These are phyloP conservation scores for Percopsis transmontana DNA, from an alignment of 2,113 vertebrate genomes.

Conservation along the genomic window DNA sequence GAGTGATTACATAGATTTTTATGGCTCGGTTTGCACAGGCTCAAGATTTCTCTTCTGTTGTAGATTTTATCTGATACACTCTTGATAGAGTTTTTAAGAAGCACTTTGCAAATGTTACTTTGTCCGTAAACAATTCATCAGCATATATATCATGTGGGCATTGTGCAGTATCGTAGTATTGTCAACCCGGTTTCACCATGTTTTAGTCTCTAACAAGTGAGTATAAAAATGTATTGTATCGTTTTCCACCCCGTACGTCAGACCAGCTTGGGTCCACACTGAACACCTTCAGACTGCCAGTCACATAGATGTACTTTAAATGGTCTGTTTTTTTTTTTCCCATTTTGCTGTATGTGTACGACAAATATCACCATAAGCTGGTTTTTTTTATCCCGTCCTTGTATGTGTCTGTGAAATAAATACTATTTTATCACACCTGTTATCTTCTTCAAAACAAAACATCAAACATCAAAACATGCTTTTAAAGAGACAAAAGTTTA, in stretches of 20 bases:
- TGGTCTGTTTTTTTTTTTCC: constrained; percentile 43
- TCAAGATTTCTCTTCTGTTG: neutral
- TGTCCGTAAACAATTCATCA: neutral
- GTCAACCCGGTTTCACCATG: neutral
- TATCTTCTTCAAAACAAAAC: neutral
- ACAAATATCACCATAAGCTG: constrained; percentile 77
- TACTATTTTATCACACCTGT: constrained; percentile 76
- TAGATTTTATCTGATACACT: neutral
- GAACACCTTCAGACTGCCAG: constrained; percentile 54
- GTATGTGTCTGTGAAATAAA: constrained; percentile 78
- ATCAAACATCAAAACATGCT: too few species aligned
- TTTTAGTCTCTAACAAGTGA: neutral
- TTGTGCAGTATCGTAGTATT: constrained; percentile 15
- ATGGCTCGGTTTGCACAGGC: neutral
- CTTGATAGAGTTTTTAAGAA: neutral
- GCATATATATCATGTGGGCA: constrained; percentile 1
- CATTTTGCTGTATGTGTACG: constrained; percentile 57
- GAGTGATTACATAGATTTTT: neutral
- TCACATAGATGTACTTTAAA: constrained; percentile 59
- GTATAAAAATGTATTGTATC: neutral
- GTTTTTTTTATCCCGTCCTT: constrained; percentile 52
- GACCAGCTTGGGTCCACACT: constrained; percentile 45
- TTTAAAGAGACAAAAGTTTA: too few species aligned
- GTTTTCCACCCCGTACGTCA: constrained; percentile 29
- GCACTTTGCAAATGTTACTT: neutral